These are phyloP conservation scores for Sebastes fasciatus DNA, from an alignment of 2,113 vertebrate species.

Conservation along the genomic window DNA sequence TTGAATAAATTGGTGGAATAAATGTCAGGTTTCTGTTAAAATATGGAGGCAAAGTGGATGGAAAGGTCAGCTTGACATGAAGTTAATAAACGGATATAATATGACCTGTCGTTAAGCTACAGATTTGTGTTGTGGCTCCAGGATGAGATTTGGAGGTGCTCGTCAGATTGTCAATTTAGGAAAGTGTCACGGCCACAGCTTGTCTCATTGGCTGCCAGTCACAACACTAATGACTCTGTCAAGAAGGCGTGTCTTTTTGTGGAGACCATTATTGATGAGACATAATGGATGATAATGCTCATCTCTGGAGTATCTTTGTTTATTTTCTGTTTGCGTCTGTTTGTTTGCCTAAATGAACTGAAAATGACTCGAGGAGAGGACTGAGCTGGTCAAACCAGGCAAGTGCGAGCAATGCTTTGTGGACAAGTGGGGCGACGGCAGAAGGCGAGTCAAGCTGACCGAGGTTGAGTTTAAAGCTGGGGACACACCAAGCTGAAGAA, in stretches of 20 bases:
- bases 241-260: neutral
- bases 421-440: neutral
- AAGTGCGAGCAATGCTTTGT: neutral
- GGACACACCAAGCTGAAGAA: too few species aligned
- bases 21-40: conserved; percentile 56
- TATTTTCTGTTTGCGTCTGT: neutral
- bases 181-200: neutral
- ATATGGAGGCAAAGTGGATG: neutral
- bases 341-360: neutral
- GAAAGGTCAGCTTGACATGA: conserved; percentile 49
- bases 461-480: neutral
- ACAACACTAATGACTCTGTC: neutral
- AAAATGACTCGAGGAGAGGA: neutral
- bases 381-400: neutral
- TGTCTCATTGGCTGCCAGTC: neutral
- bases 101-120: neutral
- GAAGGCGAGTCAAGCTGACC: neutral
- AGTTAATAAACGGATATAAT: conserved; percentile 10
- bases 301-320: neutral
- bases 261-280: neutral
- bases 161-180: neutral
- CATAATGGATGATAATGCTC: neutral
- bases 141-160: neutral
- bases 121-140: neutral
- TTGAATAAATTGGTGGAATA: conserved; percentile 21